These are phyloP conservation scores for Sapajus apella DNA, from an alignment of 2,113 vertebrate genomes.

Conservation along the genomic window DNA sequence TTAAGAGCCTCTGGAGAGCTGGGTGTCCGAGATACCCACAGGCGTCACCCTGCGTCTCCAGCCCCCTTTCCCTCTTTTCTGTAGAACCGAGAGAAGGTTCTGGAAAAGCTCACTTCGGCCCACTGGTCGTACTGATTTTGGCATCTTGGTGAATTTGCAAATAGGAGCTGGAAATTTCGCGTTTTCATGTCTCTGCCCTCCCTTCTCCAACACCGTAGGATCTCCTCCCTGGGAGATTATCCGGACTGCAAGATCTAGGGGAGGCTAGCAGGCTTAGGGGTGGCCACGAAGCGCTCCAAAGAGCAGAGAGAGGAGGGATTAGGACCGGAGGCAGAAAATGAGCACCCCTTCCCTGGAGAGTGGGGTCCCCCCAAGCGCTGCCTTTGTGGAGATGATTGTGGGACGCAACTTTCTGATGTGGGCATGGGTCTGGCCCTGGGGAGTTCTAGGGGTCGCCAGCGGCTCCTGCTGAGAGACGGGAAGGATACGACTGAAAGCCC, in stretches of 20 bases:
- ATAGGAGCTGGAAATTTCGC: background rate
- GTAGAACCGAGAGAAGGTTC: background rate
- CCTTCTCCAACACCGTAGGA: background rate
- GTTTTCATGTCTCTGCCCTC: background rate
- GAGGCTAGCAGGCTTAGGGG: background rate
- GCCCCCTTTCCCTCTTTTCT: background rate
- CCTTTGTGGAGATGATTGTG: background rate
- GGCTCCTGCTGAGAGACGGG: background rate
- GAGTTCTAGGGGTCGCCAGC: background rate
- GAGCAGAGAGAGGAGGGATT: background rate
- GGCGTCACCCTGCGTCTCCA: background rate
- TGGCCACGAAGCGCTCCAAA: background rate
- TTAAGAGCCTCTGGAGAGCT: background rate
- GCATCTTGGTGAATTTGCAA: constrained; percentile 3
- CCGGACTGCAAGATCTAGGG: background rate
- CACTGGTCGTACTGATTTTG: background rate
- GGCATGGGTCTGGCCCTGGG: background rate
- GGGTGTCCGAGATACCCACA: background rate
- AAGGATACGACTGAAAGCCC: background rate
- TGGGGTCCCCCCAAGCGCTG: background rate
- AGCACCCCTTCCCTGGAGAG: background rate
- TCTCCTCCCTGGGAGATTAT: background rate
- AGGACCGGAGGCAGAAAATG: background rate
- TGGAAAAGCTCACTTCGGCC: background rate
- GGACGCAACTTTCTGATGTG: background rate